Evolutionary conservation across 30 jellyfish, hydroid and myxozoan species (phyloP), one percentile per base, ranked within the genome.

Genomic region (Mastigias papua): DNA sequence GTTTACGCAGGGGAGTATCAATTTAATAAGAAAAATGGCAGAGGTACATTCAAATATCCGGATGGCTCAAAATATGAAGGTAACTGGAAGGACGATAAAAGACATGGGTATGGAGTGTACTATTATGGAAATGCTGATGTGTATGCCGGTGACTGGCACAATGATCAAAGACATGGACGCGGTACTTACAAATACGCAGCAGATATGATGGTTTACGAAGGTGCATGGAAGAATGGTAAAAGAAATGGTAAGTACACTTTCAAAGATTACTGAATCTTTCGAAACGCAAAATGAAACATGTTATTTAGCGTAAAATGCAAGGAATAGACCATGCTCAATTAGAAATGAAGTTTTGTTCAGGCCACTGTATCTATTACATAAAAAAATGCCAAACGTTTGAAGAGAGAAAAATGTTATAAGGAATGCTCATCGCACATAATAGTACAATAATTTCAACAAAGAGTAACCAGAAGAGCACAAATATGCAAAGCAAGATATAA

Each of bases 21-120:
- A 32, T 74, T 88, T 31, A 93, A 93, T 76, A 84, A 91, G 71
- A 93, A 93, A 72, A 85, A 81, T 60, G 98, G 98, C 15, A 68
- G 74, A 34, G 98, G 98, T 15, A 80, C 89, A 15, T 93, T 93
- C 86, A 50, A 54, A 51, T 93, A 93, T 50, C 95, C 97, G 29
- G 97, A 93, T 63, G 88, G 82, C 10, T 93, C 98, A 42, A 87
- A 91, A 77, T 93, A 72, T 50, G 98, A 93, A 48, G 98, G 98
- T 29, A 77, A 93, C 19, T 93, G 98, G 98, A 93, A 86, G 67
- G 95, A 93, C n/a, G 97, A 93, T 62, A 93, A 93, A 76, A 71
- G 98, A 35, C 97, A 93, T 21, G 98, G 98, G 19, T 67, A 73
- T 37, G 98, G 98, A 20, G 73, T 78, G 29, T 93, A 93, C 63